Percentiles rank a stretch among this genome's conserved stretches.
These are phyloP conservation scores for Platygyra sinensis DNA, from an alignment of 64 coral and sea anemone species.

Conservation along the genomic window DNA sequence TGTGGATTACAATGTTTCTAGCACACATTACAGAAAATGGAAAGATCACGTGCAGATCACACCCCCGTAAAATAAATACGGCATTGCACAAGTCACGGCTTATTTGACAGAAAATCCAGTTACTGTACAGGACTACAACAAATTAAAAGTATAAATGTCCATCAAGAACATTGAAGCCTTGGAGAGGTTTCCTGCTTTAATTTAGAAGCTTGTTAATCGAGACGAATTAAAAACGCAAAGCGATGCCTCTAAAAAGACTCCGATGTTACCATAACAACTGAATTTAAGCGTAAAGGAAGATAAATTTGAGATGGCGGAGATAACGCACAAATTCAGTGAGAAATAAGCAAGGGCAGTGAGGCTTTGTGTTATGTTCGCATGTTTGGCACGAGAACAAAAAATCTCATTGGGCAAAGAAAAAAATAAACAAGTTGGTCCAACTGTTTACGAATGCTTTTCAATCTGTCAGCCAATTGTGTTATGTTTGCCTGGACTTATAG, in stretches of 20 bases:
- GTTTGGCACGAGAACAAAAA: neutral
- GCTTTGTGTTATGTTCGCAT: neutral
- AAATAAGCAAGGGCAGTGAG: neutral
- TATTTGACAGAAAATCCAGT: neutral
- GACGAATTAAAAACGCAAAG: neutral
- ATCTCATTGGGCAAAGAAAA: conserved; percentile 22
- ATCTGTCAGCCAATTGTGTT: conserved; percentile 3
- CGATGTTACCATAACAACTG: conserved; percentile 10
- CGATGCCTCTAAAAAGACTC: too few relatives aligned
- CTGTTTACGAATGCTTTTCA: conserved; percentile 26
- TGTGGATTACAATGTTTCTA: neutral
- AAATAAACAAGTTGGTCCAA: conserved; percentile 19
- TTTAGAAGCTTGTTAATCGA: too few relatives aligned
- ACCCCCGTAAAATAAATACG: neutral
- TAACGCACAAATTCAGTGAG: neutral
- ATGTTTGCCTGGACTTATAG: conserved; percentile 7
- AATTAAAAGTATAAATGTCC: neutral
- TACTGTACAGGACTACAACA: neutral
- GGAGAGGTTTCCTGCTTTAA: too few relatives aligned
- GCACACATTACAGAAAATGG: neutral
- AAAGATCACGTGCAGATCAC: neutral
- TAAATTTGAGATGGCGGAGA: neutral
- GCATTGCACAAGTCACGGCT: neutral
- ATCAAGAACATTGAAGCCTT: too few relatives aligned
- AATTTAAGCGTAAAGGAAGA: neutral